These are phyloP conservation scores for Temnothorax unifasciatus DNA, from an alignment of 2,888 invertebrate genomes.

Conservation along the genomic window DNA sequence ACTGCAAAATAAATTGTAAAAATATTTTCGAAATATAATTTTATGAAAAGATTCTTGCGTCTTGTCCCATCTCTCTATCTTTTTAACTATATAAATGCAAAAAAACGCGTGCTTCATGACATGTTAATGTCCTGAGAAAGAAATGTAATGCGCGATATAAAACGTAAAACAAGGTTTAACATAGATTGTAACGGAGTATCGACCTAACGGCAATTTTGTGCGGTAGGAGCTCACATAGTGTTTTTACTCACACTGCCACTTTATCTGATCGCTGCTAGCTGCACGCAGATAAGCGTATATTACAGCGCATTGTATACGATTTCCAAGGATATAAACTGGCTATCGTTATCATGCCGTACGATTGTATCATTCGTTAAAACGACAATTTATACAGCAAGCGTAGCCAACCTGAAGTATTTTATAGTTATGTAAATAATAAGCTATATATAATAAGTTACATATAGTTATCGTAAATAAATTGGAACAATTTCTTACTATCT, in stretches of 20 bases:
- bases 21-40: background rate
- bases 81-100: background rate
- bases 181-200: constrained; percentile 49
- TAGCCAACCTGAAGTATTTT: constrained; percentile 1
- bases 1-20: background rate
- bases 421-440: constrained; percentile 10
- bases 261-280: constrained; percentile 52
- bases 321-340: constrained; percentile 54
- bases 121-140: constrained; percentile 37
- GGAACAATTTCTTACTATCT: background rate
- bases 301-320: constrained; percentile 52
- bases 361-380: constrained; percentile 53
- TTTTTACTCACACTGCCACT: constrained; percentile 49
- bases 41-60: background rate
- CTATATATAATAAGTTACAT: background rate
- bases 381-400: constrained; percentile 39
- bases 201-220: constrained; percentile 56
- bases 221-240: constrained; percentile 39
- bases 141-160: constrained; percentile 33
- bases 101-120: constrained; percentile 20
- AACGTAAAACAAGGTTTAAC: constrained; percentile 40
- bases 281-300: constrained; percentile 53
- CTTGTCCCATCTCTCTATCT: background rate
- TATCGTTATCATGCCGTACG: constrained; percentile 46
- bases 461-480: background rate